Evolutionary conservation across 2,888 invertebrate genomes (phyloP).

Genomic region (Aphelenchoides bicaudatus): DNA sequence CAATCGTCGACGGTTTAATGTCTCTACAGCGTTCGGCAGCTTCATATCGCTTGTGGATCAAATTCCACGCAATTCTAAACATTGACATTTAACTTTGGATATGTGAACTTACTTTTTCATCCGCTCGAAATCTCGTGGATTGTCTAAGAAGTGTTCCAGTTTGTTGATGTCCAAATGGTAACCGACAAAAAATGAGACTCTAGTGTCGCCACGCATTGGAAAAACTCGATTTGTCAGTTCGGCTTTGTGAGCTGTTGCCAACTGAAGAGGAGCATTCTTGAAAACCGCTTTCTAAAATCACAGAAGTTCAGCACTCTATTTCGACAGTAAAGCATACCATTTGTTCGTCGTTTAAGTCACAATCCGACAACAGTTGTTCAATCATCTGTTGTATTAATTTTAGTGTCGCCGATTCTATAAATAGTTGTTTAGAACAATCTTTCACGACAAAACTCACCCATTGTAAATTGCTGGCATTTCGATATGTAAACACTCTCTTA

Average conservation of each 20-base stretch:
- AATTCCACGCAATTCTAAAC: not conserved
- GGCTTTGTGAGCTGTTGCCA: not conserved
- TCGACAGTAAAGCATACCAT: not conserved
- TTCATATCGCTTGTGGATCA: constrained; percentile 2
- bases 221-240: constrained; percentile 2
- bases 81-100: not conserved
- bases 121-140: not conserved
- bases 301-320: no score
- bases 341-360: not conserved
- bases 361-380: not conserved
- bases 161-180: not conserved
- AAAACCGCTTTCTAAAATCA: not conserved
- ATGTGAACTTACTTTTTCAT: not conserved
- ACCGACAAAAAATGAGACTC: not conserved
- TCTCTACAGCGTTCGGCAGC: not conserved
- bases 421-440: not conserved
- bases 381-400: not conserved
- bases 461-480: no score
- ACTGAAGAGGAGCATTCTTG: not conserved
- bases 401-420: not conserved
- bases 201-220: not conserved
- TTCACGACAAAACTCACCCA: no score
- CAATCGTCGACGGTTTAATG: not conserved
- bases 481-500: no score
- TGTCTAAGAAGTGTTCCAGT: not conserved